These are phyloP conservation scores for Aphelinus atriplicis DNA, from an alignment of 1,140 invertebrate genomes.

Conservation along the genomic window DNA sequence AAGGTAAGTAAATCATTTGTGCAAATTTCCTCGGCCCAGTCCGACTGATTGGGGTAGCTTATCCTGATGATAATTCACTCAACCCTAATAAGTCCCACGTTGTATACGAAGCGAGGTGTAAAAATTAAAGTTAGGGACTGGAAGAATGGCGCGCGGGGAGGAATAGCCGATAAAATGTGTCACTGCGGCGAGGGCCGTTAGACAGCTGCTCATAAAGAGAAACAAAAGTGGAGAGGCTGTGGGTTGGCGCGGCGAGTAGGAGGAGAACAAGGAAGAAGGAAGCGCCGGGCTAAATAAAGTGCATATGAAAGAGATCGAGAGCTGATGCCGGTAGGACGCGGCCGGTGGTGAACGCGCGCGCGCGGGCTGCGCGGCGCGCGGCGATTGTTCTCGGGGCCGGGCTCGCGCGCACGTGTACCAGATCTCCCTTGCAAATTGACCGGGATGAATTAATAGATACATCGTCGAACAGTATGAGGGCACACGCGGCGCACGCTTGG, in stretches of 20 bases:
- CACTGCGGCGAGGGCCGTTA: too few species aligned
- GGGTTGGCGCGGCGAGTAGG: too few species aligned
- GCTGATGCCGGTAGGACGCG: constrained; percentile 15
- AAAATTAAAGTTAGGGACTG: constrained; percentile 7
- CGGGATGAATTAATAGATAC: constrained; percentile 41
- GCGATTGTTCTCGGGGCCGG: constrained; percentile 28
- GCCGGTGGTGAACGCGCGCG: constrained; percentile 16
- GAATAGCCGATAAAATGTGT: background rate
- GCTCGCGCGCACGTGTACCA: background rate
- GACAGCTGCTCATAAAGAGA: too few species aligned
- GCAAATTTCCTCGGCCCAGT: too few species aligned
- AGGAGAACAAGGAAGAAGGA: too few species aligned
- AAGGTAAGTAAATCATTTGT: too few species aligned
- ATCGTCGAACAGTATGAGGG: constrained; percentile 23
- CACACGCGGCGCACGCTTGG: background rate
- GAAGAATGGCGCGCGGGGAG: background rate
- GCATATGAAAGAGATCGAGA: constrained; percentile 6
- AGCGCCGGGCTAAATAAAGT: background rate
- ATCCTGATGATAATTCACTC: too few species aligned
- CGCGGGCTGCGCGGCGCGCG: constrained; percentile 28
- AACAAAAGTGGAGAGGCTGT: too few species aligned
- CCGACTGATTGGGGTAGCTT: too few species aligned
- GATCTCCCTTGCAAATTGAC: constrained; percentile 38
- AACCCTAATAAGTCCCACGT: too few species aligned
- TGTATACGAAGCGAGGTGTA: background rate